Conservation (phyloP, 2,888 invertebrate genomes). For the Noctua janthe region DNA sequence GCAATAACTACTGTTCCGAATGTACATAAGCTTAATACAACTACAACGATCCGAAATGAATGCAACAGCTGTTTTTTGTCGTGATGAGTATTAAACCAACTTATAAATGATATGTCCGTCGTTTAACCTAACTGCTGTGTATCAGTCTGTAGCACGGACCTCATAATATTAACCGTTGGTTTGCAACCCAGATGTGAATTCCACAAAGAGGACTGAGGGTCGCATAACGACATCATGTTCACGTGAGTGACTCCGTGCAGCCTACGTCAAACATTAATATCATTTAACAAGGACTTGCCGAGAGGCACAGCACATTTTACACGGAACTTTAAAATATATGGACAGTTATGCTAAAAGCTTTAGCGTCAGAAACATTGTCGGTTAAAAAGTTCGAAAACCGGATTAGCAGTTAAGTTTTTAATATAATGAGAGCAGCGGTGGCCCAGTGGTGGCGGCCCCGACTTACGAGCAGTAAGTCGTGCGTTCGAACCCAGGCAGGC, state of each 20-base stretch:
- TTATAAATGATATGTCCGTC: background rate
- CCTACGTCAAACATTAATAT: slow-evolving; percentile 10
- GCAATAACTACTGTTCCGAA: background rate
- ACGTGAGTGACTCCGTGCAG: slow-evolving; percentile 25
- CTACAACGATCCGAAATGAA: background rate
- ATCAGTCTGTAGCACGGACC: background rate
- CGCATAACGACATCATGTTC: slow-evolving; percentile 38
- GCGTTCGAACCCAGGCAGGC: too few relatives aligned
- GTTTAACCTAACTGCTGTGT: background rate
- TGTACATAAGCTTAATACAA: background rate
- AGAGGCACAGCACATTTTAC: background rate
- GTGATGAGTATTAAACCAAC: background rate
- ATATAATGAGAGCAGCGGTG: too few relatives aligned
- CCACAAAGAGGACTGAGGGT: slow-evolving; percentile 10
- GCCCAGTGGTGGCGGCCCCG: too few relatives aligned
- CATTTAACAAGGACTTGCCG: background rate
- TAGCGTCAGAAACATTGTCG: background rate
- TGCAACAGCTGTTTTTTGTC: background rate
- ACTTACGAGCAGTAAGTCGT: too few relatives aligned
- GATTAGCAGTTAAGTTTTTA: background rate
- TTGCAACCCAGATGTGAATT: slow-evolving; percentile 21
- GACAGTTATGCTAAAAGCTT: background rate
- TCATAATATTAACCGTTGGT: slow-evolving; percentile 3
- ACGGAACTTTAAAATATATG: background rate
- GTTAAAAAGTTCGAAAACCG: background rate